A percentile compares a stretch with the other conserved stretches of the same genome.
Evolutionary conservation across 1,140 invertebrate genomes (phyloP).

Genomic region (Condylostylus longicornis): DNA sequence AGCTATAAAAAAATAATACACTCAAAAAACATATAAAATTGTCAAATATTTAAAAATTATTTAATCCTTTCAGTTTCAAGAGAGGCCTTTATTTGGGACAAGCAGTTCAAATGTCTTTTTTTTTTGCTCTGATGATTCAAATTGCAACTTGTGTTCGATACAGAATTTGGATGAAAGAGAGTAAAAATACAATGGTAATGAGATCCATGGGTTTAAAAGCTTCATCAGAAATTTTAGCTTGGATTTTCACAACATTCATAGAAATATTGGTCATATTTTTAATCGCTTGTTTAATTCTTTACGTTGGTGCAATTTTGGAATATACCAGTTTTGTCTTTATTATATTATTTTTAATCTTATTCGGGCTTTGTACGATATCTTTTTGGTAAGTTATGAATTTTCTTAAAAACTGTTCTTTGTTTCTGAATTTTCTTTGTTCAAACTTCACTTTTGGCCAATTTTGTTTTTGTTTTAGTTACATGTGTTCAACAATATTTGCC

Average conservation of each 20-base stretch:
- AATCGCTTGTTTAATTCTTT: constrained; percentile 36
- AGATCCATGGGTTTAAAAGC: constrained; percentile 49
- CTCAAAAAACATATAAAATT: constrained; percentile 1
- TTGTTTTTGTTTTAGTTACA: constrained; percentile 37
- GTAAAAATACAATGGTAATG: constrained; percentile 52
- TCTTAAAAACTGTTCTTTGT: not conserved
- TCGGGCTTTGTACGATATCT: constrained; percentile 39
- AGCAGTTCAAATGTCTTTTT: constrained; percentile 43
- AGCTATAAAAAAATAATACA: too few relatives aligned
- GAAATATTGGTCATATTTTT: constrained; percentile 38
- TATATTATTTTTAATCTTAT: constrained; percentile 39
- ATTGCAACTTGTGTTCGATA: constrained; percentile 44
- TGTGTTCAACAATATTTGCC: constrained; percentile 47
- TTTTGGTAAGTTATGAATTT: constrained; percentile 39
- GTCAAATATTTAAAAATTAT: constrained; percentile 1
- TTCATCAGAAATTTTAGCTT: constrained; percentile 42
- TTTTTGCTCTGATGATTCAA: constrained; percentile 44
- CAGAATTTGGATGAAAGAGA: constrained; percentile 47
- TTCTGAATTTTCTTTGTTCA: constrained; percentile 1
- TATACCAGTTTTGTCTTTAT: constrained; percentile 38
- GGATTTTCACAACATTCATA: constrained; percentile 39
- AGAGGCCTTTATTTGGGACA: constrained; percentile 47
- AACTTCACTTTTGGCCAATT: constrained; percentile 2
- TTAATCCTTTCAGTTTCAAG: constrained; percentile 38
- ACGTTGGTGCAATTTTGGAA: constrained; percentile 38